Conservation (phyloP, 2,113 vertebrate species). For the Ceyx margarethae region DNA sequence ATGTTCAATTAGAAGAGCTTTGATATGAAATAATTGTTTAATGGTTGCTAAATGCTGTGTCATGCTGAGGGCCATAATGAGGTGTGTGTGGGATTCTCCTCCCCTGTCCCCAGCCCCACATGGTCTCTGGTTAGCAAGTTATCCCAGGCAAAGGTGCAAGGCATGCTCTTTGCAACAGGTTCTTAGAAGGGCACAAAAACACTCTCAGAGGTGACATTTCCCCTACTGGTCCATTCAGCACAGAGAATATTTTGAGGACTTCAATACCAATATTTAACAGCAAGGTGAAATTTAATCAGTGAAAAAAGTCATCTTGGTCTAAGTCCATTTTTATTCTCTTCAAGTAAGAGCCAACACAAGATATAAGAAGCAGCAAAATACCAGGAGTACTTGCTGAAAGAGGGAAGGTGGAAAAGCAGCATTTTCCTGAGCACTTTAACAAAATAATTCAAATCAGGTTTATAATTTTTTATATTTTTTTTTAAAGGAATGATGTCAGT, state of each 20-base stretch:
- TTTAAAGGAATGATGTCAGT: not conserved
- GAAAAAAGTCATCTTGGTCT: not conserved
- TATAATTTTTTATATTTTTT: not conserved
- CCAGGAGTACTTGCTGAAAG: not conserved
- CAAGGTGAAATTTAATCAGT: not conserved
- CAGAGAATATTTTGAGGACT: not conserved
- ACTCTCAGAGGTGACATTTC: not conserved
- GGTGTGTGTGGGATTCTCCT: not conserved
- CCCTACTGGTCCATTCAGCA: not conserved
- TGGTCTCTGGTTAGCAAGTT: not conserved
- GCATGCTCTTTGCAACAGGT: not conserved
- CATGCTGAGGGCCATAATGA: constrained; percentile 16
- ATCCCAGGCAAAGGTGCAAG: not conserved
- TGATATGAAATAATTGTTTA: constrained; percentile 59
- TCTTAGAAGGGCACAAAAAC: not conserved
- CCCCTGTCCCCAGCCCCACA: not conserved
- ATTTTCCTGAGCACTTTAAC: not conserved
- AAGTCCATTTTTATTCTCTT: not conserved
- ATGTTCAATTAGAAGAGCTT: constrained; percentile 61
- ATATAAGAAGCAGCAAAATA: rapidly evolving
- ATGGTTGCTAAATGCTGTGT: constrained; percentile 43
- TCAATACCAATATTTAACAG: not conserved
- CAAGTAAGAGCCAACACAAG: not conserved
- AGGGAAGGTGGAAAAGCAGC: not conserved
- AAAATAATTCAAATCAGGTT: not conserved